A percentile compares a stretch with the other conserved stretches of the same genome.
Conservation (phyloP, 2,888 invertebrate genomes). For the Dasysyrphus albostriatus region DNA sequence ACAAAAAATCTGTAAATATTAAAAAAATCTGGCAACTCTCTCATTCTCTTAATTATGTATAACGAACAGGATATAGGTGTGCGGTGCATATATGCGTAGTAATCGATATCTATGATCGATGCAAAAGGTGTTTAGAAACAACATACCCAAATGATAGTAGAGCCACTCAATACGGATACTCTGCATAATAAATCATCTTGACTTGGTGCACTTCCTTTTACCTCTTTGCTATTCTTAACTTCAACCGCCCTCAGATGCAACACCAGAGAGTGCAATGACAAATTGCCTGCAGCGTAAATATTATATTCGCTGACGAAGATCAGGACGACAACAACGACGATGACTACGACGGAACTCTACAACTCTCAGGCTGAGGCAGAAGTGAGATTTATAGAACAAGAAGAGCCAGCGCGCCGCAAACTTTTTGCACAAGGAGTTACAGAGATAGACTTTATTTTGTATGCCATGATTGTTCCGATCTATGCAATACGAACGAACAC, state of each 20-base stretch:
- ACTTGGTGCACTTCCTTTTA: slow-evolving; percentile 31
- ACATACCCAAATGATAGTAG: slow-evolving; percentile 53
- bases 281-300: slow-evolving; percentile 70
- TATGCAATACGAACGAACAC: not conserved
- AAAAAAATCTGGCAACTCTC: not conserved
- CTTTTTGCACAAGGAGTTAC: slow-evolving; percentile 60
- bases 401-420: slow-evolving; percentile 43
- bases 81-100: not conserved
- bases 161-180: slow-evolving; percentile 50
- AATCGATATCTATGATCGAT: slow-evolving; percentile 63
- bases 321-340: slow-evolving; percentile 42
- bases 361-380: slow-evolving; percentile 44
- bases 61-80: slow-evolving; percentile 36
- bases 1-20: not conserved
- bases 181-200: slow-evolving; percentile 65
- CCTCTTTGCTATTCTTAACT: not conserved
- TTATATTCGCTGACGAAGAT: slow-evolving; percentile 53
- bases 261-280: slow-evolving; percentile 60
- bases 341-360: slow-evolving; percentile 45
- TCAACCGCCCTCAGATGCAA: slow-evolving; percentile 41
- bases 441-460: slow-evolving; percentile 22
- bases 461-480: not conserved
- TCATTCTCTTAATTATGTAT: not conserved
- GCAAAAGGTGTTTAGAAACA: slow-evolving; percentile 65
- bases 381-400: slow-evolving; percentile 72